phyloP scores from a whole-genome alignment of 2,113 vertebrate species.

The Elaphurus davidianus region DNA sequence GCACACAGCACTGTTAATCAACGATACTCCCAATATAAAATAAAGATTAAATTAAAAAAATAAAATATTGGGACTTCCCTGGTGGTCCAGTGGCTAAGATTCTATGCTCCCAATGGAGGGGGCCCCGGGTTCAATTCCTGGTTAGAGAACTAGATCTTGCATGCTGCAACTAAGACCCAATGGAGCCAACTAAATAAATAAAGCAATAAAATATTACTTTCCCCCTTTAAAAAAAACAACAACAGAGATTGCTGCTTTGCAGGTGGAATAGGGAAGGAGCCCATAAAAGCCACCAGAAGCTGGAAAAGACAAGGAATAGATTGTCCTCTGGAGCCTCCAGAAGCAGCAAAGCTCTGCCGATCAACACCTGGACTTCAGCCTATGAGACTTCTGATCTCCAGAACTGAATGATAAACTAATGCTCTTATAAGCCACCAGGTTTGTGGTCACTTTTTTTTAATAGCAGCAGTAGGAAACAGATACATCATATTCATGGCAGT shows the following conservation, averaged over 20 bases:
- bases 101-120: neutral
- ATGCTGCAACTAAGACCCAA: neutral
- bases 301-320: neutral
- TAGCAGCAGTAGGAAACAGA: neutral
- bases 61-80: neutral
- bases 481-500: neutral
- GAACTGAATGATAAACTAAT: neutral
- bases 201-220: neutral
- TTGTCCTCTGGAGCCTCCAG: neutral
- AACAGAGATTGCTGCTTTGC: neutral
- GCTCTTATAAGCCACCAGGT: neutral
- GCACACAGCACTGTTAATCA: neutral
- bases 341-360: neutral
- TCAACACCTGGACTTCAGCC: neutral
- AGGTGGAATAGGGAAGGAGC: neutral
- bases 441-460: neutral
- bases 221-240: neutral
- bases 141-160: neutral
- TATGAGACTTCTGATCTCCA: neutral
- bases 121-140: neutral
- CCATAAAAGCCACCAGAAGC: neutral
- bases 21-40: neutral
- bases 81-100: neutral
- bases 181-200: neutral
- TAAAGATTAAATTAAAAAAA: neutral